Evolutionary conservation across 1,140 invertebrate genomes (phyloP).

Genomic region (Neelides sp.): DNA sequence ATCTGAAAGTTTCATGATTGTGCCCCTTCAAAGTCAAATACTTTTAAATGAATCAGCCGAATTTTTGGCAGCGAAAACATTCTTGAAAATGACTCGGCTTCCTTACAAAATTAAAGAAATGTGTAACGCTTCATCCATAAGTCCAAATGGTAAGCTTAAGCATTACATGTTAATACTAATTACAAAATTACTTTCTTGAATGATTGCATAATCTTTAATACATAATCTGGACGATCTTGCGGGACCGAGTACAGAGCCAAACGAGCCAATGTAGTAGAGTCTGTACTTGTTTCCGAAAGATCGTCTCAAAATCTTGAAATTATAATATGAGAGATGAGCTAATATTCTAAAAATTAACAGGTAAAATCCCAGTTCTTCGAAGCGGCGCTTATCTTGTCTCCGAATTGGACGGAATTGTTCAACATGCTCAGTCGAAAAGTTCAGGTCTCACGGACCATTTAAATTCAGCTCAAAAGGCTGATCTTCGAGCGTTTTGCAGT

Average conservation of each 20-base stretch:
- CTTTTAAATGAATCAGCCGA: conserved; percentile 80
- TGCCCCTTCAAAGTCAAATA: conserved; percentile 81
- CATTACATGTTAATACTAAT: background rate
- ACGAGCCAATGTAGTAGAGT: background rate
- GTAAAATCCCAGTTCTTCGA: conserved; percentile 79
- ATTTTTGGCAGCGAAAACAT: conserved; percentile 80
- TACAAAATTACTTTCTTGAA: conserved; percentile 1
- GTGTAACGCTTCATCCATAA: conserved; percentile 90
- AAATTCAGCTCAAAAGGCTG: conserved; percentile 62
- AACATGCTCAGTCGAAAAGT: conserved; percentile 74
- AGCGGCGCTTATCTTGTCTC: conserved; percentile 74
- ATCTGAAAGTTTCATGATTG: conserved; percentile 66
- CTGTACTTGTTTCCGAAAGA: background rate
- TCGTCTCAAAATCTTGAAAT: too few species aligned
- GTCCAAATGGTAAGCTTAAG: conserved; percentile 55
- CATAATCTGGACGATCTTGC: background rate
- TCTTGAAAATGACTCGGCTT: conserved; percentile 81
- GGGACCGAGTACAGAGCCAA: background rate
- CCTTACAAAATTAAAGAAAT: conserved; percentile 63
- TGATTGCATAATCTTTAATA: conserved; percentile 1
- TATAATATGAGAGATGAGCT: too few species aligned
- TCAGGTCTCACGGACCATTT: conserved; percentile 57
- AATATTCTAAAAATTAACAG: conserved; percentile 35
- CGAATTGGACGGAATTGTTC: conserved; percentile 80
- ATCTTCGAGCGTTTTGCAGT: conserved; percentile 85